These are phyloP conservation scores for Rhagoletis pomonella DNA, from an alignment of 1,140 invertebrate species.

Conservation along the genomic window DNA sequence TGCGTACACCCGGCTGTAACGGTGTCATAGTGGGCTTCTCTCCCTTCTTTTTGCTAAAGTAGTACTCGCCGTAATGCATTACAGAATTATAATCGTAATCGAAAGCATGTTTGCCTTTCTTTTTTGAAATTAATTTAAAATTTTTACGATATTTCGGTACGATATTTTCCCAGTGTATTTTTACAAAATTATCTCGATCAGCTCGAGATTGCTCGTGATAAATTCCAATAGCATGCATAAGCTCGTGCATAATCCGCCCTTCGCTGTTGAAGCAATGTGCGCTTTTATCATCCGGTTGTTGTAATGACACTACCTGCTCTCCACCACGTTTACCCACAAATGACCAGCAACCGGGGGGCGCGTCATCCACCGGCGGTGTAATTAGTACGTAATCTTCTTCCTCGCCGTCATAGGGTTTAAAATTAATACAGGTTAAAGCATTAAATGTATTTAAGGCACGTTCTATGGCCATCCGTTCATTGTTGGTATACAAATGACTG, in stretches of 20 bases:
- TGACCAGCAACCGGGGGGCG: constrained; percentile 87
- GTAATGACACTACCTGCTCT: constrained; percentile 70
- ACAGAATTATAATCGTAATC: constrained; percentile 84
- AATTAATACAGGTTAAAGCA: constrained; percentile 83
- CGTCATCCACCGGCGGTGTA: constrained; percentile 78
- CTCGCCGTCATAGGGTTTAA: constrained; percentile 79
- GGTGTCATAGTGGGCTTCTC: constrained; percentile 77
- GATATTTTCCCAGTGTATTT: constrained; percentile 85
- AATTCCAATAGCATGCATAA: constrained; percentile 90
- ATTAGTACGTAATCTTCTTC: constrained; percentile 83
- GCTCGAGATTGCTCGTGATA: constrained; percentile 89
- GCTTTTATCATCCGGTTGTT: constrained; percentile 78
- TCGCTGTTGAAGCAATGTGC: constrained; percentile 80
- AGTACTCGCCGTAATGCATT: constrained; percentile 83
- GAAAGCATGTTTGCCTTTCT: constrained; percentile 79
- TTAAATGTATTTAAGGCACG: constrained; percentile 81
- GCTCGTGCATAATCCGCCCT: constrained; percentile 87
- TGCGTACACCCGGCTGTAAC: constrained; percentile 73
- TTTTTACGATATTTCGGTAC: constrained; percentile 79
- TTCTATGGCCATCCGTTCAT: constrained; percentile 75
- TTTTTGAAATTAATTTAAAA: constrained; percentile 81
- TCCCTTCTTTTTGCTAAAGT: constrained; percentile 74
- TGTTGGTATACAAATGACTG: constrained; percentile 78
- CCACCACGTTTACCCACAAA: constrained; percentile 82
- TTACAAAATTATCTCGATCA: constrained; percentile 86